A percentile compares a stretch with the other conserved stretches of the same genome.
phyloP scores from a whole-genome alignment of 1,140 invertebrate species.

The Melanaphis sacchari region DNA sequence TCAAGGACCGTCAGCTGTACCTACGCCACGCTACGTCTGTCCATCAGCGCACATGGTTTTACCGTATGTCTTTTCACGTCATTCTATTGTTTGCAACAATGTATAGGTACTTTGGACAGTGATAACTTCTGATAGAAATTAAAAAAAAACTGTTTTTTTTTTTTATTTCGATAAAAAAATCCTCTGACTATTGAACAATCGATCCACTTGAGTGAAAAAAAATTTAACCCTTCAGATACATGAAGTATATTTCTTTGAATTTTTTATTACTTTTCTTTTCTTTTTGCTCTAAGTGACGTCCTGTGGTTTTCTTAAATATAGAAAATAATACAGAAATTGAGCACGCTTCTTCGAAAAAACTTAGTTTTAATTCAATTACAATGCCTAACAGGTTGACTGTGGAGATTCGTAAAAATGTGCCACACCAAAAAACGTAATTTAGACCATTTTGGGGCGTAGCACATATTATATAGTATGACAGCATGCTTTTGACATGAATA shows the following conservation, averaged over 20 bases:
- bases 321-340: background rate
- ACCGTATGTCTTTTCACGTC: conserved; percentile 19
- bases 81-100: conserved; percentile 40
- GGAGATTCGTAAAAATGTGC: conserved; percentile 5
- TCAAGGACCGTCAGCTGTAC: conserved; percentile 45
- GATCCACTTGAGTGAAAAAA: background rate
- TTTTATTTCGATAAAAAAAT: background rate
- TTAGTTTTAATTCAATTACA: background rate
- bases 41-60: conserved; percentile 40
- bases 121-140: conserved; percentile 33
- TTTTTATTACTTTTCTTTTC: background rate
- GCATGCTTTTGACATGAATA: background rate
- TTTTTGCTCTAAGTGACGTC: background rate
- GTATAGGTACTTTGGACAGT: background rate
- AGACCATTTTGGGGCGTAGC: background rate
- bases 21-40: background rate
- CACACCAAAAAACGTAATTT: conserved; percentile 33
- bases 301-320: background rate
- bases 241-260: background rate
- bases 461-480: background rate
- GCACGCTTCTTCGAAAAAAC: background rate
- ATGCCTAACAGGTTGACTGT: background rate
- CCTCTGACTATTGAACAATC: background rate
- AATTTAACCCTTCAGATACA: conserved; percentile 44
- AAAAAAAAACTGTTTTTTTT: background rate